phyloP scores from a whole-genome alignment of 2,888 invertebrate genomes.

The Cremastinae sp. region DNA sequence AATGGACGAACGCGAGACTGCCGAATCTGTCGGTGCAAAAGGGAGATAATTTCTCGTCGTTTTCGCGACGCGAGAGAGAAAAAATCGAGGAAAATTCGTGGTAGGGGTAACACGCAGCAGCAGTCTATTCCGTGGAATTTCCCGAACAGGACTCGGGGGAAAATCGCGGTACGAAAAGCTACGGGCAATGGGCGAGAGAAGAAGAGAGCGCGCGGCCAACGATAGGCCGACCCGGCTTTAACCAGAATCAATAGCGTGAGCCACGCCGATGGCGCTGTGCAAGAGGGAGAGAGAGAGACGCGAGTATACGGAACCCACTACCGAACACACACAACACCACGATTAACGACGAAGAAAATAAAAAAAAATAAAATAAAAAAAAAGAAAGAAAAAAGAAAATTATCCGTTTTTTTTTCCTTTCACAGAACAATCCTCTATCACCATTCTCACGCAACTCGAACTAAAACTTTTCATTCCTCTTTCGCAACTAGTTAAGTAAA shows the following conservation, averaged over 20 bases:
- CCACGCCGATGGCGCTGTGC: slow-evolving; percentile 68
- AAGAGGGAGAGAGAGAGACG: slow-evolving; percentile 55
- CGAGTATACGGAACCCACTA: slow-evolving; percentile 45
- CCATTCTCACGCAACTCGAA: slow-evolving; percentile 4
- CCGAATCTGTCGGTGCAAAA: background rate
- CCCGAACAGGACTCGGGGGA: slow-evolving; percentile 53
- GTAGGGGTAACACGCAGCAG: slow-evolving; percentile 45
- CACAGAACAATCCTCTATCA: slow-evolving; percentile 17
- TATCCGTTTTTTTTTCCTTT: background rate
- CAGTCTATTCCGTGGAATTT: slow-evolving; percentile 51
- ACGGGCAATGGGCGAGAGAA: slow-evolving; percentile 65
- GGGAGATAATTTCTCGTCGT: background rate
- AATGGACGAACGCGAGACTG: background rate
- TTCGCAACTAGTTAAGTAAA: background rate
- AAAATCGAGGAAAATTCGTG: slow-evolving; percentile 9
- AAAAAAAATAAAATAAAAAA: slow-evolving; percentile 6
- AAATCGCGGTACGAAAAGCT: slow-evolving; percentile 66
- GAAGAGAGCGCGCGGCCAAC: slow-evolving; percentile 54
- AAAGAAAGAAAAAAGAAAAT: background rate
- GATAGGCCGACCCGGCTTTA: slow-evolving; percentile 67
- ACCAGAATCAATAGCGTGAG: slow-evolving; percentile 79
- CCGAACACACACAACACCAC: slow-evolving; percentile 53
- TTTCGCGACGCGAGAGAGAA: slow-evolving; percentile 3
- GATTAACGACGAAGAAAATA: slow-evolving; percentile 5
- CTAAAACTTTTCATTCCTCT: background rate